Conservation (phyloP, 1,140 invertebrate genomes). For the Cryptotermes secundus region DNA sequence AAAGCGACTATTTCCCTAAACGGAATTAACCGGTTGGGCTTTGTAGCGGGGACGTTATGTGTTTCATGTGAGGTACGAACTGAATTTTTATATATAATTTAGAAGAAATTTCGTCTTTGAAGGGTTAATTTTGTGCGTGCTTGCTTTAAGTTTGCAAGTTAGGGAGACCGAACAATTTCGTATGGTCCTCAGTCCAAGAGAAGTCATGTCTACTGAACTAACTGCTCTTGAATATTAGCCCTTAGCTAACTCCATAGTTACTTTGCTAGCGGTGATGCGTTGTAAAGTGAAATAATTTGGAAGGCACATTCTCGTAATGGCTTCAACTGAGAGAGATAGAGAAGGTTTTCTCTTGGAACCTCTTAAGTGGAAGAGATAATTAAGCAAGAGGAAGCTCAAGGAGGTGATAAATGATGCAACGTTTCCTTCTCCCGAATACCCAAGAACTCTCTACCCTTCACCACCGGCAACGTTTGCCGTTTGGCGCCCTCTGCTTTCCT, state of each 20-base stretch:
- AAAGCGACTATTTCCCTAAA: too few relatives aligned
- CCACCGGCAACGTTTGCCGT: background rate
- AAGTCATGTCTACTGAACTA: too few relatives aligned
- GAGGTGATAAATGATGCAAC: background rate
- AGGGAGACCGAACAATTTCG: too few relatives aligned
- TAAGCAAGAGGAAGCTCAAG: constrained; percentile 10
- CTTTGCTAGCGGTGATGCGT: constrained; percentile 10
- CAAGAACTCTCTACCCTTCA: background rate
- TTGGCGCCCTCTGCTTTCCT: background rate
- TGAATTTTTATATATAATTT: too few relatives aligned
- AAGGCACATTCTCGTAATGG: background rate
- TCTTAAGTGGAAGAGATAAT: constrained; percentile 10
- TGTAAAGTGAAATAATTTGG: background rate
- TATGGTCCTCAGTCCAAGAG: too few relatives aligned
- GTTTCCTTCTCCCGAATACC: background rate
- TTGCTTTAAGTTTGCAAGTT: too few relatives aligned
- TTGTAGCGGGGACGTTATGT: too few relatives aligned
- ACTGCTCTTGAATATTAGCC: background rate
- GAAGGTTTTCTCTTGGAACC: background rate
- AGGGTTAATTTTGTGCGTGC: too few relatives aligned
- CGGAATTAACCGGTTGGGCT: too few relatives aligned
- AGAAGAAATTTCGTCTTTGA: too few relatives aligned
- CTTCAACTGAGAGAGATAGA: constrained; percentile 20
- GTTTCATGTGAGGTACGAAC: too few relatives aligned
- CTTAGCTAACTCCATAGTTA: background rate